Conservation (phyloP, 2,797 vertebrate genomes). For the Glyptemys insculpta region DNA sequence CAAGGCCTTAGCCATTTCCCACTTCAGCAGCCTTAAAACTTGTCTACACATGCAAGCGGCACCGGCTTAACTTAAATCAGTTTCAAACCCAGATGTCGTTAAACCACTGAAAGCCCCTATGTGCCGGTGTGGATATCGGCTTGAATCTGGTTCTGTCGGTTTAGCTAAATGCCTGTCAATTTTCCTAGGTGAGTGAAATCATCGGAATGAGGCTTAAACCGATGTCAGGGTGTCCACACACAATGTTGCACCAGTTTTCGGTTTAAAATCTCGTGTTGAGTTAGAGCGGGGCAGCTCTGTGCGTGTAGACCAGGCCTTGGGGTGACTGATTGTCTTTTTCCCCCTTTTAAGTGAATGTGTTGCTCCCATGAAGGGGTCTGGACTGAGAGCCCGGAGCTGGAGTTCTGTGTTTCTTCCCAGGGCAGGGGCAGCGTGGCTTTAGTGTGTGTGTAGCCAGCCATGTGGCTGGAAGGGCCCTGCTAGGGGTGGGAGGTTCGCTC, state of each 20-base stretch:
- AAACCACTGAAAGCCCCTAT: neutral
- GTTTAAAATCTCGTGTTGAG: neutral
- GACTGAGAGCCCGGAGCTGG: neutral
- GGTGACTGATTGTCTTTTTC: no score
- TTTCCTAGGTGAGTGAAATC: neutral
- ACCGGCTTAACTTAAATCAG: neutral
- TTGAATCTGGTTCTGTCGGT: neutral
- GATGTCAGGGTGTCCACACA: neutral
- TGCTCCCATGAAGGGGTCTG: neutral
- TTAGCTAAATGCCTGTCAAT: neutral
- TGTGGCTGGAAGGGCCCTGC: no score
- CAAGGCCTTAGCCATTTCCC: neutral
- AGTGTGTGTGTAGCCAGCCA: no score
- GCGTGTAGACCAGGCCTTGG: neutral
- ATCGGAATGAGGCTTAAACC: neutral
- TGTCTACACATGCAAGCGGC: neutral
- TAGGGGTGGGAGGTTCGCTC: neutral
- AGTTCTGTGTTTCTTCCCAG: neutral
- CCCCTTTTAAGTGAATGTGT: no score
- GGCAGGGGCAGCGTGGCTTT: no score
- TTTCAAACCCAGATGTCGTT: neutral
- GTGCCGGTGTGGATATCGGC: neutral
- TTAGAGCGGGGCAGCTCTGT: no score
- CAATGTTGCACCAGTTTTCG: neutral
- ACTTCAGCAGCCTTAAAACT: neutral